These are phyloP conservation scores for Glaucomys volans DNA, from an alignment of 2,113 vertebrate genomes.

Conservation along the genomic window DNA sequence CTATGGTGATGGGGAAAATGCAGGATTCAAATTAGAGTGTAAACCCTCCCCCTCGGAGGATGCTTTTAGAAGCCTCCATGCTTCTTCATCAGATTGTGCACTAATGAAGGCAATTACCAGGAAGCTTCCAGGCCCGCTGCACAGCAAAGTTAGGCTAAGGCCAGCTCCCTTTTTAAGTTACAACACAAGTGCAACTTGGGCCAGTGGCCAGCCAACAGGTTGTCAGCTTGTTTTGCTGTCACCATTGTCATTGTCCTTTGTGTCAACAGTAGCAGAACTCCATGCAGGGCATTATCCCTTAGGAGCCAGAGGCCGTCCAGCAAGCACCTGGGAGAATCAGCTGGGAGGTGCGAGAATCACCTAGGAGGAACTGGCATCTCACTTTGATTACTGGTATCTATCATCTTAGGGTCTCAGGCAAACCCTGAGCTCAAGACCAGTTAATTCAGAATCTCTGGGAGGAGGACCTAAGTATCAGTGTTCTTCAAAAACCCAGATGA, in stretches of 20 bases:
- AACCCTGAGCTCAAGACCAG: neutral
- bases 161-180: neutral
- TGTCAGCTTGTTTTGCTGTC: neutral
- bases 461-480: neutral
- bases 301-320: neutral
- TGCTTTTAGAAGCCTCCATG: constrained; percentile 53
- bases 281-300: fast-evolving
- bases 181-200: no score
- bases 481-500: neutral
- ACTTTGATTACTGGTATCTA: no score
- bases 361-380: neutral
- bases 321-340: neutral
- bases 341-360: no score
- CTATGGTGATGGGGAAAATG: constrained; percentile 54
- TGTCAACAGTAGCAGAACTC: neutral
- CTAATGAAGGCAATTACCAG: neutral
- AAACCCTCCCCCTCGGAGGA: constrained; percentile 44
- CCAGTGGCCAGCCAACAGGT: neutral
- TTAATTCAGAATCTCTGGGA: neutral
- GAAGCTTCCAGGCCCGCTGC: neutral
- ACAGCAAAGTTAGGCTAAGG: neutral
- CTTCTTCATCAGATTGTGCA: neutral
- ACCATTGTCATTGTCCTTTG: neutral
- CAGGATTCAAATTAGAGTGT: constrained; percentile 52
- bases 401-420: no score